These are phyloP conservation scores for Atlantisia rogersi DNA, from an alignment of 2,113 vertebrate genomes.

Conservation along the genomic window DNA sequence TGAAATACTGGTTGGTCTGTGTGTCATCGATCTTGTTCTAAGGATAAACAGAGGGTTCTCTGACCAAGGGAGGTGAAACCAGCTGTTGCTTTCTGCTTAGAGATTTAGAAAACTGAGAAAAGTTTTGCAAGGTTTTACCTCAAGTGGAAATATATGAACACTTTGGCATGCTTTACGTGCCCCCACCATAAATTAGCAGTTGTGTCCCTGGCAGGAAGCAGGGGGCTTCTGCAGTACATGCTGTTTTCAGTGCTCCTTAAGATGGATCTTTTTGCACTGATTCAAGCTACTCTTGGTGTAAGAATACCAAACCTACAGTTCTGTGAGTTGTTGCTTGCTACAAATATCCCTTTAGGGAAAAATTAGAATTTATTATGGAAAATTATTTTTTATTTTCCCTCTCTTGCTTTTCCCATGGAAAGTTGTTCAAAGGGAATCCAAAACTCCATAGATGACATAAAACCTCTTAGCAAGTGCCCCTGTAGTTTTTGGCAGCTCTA, in stretches of 20 bases:
- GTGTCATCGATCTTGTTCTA: neutral
- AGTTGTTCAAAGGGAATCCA: fast-evolving
- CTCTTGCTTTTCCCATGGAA: neutral
- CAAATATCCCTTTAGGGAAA: neutral
- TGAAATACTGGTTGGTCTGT: neutral
- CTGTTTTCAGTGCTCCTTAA: fast-evolving
- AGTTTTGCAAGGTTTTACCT: neutral
- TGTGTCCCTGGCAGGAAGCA: neutral
- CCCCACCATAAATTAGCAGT: fast-evolving
- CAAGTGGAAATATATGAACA: neutral
- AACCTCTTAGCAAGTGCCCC: neutral
- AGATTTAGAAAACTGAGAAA: neutral
- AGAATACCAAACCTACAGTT: neutral
- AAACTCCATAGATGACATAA: neutral
- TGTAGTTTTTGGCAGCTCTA: neutral
- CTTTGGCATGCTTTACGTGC: neutral
- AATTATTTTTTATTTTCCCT: neutral
- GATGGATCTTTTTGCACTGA: neutral
- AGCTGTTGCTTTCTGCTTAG: neutral
- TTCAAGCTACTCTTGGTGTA: neutral
- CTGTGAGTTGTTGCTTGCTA: neutral
- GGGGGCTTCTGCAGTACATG: neutral
- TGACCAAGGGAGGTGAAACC: neutral
- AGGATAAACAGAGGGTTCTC: neutral
- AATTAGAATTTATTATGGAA: neutral